Conservation (phyloP, 1,140 invertebrate species). For the Campoletis sonorensis region DNA sequence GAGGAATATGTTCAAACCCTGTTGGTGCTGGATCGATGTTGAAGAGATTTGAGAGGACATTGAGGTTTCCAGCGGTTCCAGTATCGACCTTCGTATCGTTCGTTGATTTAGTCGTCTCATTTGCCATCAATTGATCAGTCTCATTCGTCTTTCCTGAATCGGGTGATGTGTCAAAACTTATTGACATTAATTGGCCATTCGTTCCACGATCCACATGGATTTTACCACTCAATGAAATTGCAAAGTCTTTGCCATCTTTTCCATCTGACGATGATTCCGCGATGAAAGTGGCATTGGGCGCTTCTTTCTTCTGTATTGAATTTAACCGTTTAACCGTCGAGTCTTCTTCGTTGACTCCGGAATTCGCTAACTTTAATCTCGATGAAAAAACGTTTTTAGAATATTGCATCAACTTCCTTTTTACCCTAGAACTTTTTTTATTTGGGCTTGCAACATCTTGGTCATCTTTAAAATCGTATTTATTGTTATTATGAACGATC, state of each 20-base stretch:
- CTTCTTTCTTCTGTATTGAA: neutral
- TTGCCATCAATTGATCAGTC: conserved; percentile 31
- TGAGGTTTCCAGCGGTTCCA: neutral
- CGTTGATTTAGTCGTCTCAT: conserved; percentile 46
- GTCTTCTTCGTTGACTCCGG: neutral
- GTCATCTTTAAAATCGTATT: neutral
- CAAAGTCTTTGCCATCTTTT: conserved; percentile 49
- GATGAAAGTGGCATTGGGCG: neutral
- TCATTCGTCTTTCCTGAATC: conserved; percentile 8
- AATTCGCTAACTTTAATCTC: neutral
- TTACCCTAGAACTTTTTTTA: neutral
- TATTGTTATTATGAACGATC: conserved; percentile 40
- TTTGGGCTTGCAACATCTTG: neutral
- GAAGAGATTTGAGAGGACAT: conserved; percentile 31
- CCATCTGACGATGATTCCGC: neutral
- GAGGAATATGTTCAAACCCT: neutral
- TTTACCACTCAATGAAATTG: conserved; percentile 60
- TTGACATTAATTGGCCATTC: conserved; percentile 54
- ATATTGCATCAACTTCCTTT: neutral
- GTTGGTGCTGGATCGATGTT: neutral
- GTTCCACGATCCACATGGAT: conserved; percentile 56
- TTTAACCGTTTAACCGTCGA: neutral
- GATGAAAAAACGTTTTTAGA: neutral
- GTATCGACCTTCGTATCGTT: conserved; percentile 22
- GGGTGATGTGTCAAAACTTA: conserved; percentile 57